Evolutionary conservation across 2,113 vertebrate species (phyloP), one percentile per base, ranked within the genome.

Genomic region (Crotalus horridus): DNA sequence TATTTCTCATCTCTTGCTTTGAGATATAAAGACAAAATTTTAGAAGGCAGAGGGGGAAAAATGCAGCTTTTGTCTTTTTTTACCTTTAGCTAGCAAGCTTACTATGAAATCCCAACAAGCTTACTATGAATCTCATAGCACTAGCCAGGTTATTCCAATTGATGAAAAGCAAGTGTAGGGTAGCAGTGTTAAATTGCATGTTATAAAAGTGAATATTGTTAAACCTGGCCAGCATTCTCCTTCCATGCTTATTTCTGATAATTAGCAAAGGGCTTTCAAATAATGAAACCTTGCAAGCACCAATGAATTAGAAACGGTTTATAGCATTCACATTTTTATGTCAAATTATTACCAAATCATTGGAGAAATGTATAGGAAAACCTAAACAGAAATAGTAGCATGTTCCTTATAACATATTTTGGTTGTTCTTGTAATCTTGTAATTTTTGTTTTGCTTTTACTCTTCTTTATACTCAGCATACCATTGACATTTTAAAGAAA

Each of bases 1-100:
- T 89, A 94, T 69, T 92, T 93, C 6, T 4, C 88, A 59, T 11
- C 6, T 94, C 90, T 94, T 94, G 3, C 33, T 51, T 64, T 88
- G 46, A 3, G 56, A 4, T 89, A 15, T 91, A 90, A 56, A 86
- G 29, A 59, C 7, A n/a, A 94, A 91, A 33, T 64, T 43, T 54
- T 0, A 0, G 5, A 89, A 92, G 17, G 89, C 89, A 51, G 51
- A 39, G 12, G 15, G 4, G 4, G 48, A 46, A 51, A 86, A 59
- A 12, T 0, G 93, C 56, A 24, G 10, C 39, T 2, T 5, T 55
- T 55, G 26, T 11, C 6, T 26, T 87, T 91, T 74, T 74, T 64
- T 26, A 0, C 90, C 88, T 39, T 4, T 69, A 69, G n/a, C 26
- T 15, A 64, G 13, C 23, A 43, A 88, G 43, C 4, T 6, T 81